Conservation (phyloP, 2,888 invertebrate species). For the Tineola bisselliella region DNA sequence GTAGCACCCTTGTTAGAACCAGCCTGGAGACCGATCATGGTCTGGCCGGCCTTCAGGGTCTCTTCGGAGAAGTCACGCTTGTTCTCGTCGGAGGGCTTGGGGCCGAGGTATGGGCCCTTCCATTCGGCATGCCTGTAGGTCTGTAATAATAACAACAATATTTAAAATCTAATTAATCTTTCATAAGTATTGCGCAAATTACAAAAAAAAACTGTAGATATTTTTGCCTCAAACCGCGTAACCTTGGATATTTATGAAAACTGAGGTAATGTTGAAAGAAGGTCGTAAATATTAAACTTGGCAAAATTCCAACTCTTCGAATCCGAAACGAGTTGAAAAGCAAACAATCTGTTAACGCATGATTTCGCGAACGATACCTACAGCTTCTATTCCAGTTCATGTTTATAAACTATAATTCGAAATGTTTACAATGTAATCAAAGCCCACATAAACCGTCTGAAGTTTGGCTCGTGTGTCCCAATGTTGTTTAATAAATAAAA, state of each 20-base stretch:
- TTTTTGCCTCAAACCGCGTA: slow-evolving; percentile 26
- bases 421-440: slow-evolving; percentile 11
- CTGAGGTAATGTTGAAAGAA: slow-evolving; percentile 57
- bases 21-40: slow-evolving; percentile 92
- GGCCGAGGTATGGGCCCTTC: slow-evolving; percentile 90
- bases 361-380: slow-evolving; percentile 27
- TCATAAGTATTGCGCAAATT: slow-evolving; percentile 15
- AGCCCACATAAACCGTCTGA: not conserved
- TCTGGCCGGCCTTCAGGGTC: slow-evolving; percentile 87
- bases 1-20: slow-evolving; percentile 96
- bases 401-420: slow-evolving; percentile 18
- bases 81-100: slow-evolving; percentile 93
- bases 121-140: slow-evolving; percentile 87
- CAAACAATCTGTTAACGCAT: slow-evolving; percentile 44
- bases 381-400: slow-evolving; percentile 24
- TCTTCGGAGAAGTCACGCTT: slow-evolving; percentile 95
- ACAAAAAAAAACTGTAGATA: slow-evolving; percentile 26
- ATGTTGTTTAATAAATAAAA: not conserved
- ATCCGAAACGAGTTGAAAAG: slow-evolving; percentile 40
- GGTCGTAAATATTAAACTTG: slow-evolving; percentile 56
- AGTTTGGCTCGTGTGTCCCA: not conserved
- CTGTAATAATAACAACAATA: slow-evolving; percentile 48
- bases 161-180: slow-evolving; percentile 5
- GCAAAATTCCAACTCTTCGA: slow-evolving; percentile 45
- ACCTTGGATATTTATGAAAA: slow-evolving; percentile 61